Evolutionary conservation across 2,797 vertebrate genomes (phyloP), one percentile per base, ranked within the genome.

Genomic region (Scolopax bukidnonensis): DNA sequence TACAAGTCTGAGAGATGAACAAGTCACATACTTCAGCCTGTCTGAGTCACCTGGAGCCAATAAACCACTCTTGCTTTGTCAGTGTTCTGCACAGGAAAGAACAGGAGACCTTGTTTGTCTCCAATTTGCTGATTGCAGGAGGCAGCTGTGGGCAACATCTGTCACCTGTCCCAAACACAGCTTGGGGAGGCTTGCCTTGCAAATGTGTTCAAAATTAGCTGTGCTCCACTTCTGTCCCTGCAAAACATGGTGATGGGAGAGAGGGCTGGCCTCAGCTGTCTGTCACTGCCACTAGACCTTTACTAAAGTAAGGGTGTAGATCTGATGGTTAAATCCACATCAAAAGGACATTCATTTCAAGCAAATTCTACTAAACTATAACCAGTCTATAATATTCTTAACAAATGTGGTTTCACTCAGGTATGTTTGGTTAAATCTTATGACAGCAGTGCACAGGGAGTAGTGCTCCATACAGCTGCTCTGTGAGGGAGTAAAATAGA

Each of bases 71-170:
- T 61, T 82, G 65, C 48, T 73, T 86, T 91, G 51, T 67, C n/a
- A 0, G 51, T 67, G 73, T 70, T 84, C 69, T 81, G 54, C 4
- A 3, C 10, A 65, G 47, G 53, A 43, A 83, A 50, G 68, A 65
- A 80, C 68, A 80, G 53, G 16, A 74, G 48, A 69, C 68, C 78
- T 91, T 73, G 60, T 67, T 61, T 84, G 76, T 94, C 43, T 60
- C 48, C 84, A 47, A 0, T 85, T 51, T 88, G 84, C 91, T 70
- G 84, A 82, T 63, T 69, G 54, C 60, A 60, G 65, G 47, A 85
- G 56, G 75, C 87, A 90, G 90, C 87, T 90, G 88, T 69, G 80
- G 75, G 76, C 65, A 85, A 41, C 71, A 78, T 82, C 80, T 93
- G 84, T 82, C 71, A 78, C 75, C 67, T 85, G 45, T 59, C 56